phyloP scores from a whole-genome alignment of 2,888 invertebrate genomes.

The Caenorhabditis zanzibari region DNA sequence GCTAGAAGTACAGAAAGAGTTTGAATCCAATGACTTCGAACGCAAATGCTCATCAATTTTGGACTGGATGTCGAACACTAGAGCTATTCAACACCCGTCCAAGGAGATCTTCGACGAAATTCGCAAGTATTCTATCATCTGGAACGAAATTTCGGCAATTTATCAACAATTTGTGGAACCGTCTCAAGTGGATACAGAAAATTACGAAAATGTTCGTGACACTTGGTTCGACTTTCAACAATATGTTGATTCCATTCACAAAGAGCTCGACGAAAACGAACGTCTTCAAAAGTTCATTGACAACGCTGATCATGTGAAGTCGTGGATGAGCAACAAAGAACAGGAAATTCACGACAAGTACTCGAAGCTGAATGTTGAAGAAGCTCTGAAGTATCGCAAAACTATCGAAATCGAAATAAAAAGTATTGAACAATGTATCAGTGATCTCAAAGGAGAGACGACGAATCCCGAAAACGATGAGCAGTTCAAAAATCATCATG shows the following conservation, averaged over 20 bases:
- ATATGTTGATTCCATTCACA: conserved; percentile 36
- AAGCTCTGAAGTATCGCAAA: conserved; percentile 54
- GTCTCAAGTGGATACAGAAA: conserved; percentile 11
- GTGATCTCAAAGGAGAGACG: conserved; percentile 13
- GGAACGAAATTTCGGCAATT: conserved; percentile 46
- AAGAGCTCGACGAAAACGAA: conserved; percentile 48
- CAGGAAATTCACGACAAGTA: conserved; percentile 44
- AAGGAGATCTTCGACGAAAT: conserved; percentile 47
- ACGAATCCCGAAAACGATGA: neutral
- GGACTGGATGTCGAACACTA: conserved; percentile 36
- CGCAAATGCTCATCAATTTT: conserved; percentile 32
- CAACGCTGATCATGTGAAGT: conserved; percentile 37
- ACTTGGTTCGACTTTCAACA: conserved; percentile 37
- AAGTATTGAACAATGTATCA: conserved; percentile 34
- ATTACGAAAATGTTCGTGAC: conserved; percentile 18
- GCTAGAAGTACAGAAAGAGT: conserved; percentile 22
- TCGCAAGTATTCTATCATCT: conserved; percentile 42
- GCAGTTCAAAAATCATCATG: conserved; percentile 3
- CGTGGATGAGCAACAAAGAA: conserved; percentile 52
- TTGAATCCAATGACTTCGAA: conserved; percentile 33
- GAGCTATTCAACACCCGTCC: conserved; percentile 9
- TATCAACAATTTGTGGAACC: conserved; percentile 36
- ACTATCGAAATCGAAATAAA: conserved; percentile 56
- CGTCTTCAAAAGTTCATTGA: conserved; percentile 41
- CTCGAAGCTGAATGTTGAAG: conserved; percentile 49